Evolutionary conservation across 92 coral and sea anemone species (phyloP).

Genomic region (Porites rus): DNA sequence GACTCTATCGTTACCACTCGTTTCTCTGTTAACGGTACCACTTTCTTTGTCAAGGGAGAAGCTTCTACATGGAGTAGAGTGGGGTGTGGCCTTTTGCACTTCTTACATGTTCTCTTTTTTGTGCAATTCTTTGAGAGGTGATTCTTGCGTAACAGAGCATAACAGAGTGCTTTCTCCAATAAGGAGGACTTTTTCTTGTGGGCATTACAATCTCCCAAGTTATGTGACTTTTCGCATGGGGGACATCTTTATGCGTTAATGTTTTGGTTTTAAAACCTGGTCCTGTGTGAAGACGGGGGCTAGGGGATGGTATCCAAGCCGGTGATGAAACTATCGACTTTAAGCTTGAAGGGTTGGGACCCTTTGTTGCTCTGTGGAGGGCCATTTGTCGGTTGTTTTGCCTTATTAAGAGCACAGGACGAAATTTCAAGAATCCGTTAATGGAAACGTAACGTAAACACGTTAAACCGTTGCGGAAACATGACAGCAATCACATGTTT

Average conservation of each 20-base stretch:
- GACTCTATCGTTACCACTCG: background rate
- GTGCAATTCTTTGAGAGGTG: conserved; percentile 57
- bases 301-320: background rate
- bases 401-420: conserved; percentile 12
- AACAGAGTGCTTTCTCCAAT: conserved; percentile 45
- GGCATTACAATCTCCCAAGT: conserved; percentile 61
- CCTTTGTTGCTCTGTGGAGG: background rate
- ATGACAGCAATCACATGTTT: no score
- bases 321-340: background rate
- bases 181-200: conserved; percentile 37
- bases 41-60: conserved; percentile 9
- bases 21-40: background rate
- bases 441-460: no score
- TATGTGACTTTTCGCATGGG: conserved; percentile 38
- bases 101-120: conserved; percentile 46
- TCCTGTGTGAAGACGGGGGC: conserved; percentile 36
- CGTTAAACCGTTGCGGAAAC: no score
- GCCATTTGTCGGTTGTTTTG: background rate
- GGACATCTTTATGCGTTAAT: background rate
- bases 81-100: conserved; percentile 65
- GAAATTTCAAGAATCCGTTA: no score
- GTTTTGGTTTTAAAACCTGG: background rate
- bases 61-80: conserved; percentile 52
- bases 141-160: conserved; percentile 58
- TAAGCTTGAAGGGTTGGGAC: background rate